Evolutionary conservation across 1,140 invertebrate species (phyloP).

Genomic region (Temnothorax curvispinosus): DNA sequence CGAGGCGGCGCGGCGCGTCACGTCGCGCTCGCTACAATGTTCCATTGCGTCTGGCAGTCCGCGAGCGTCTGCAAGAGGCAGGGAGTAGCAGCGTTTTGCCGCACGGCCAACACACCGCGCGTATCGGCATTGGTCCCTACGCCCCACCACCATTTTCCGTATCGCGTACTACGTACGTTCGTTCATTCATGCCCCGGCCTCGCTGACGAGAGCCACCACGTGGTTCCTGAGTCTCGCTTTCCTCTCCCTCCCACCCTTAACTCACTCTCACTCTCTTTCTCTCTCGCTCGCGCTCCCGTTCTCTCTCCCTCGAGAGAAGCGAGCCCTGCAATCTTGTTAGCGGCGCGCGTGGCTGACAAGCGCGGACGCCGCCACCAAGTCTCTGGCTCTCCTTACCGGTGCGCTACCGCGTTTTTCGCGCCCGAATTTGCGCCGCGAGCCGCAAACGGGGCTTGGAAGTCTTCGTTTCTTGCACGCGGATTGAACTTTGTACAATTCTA

Average conservation of each 20-base stretch:
- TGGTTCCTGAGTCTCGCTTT: slow-evolving; percentile 73
- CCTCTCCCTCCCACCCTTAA: slow-evolving; percentile 63
- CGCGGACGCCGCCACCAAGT: slow-evolving; percentile 59
- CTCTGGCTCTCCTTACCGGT: neutral
- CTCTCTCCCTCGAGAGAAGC: slow-evolving; percentile 42
- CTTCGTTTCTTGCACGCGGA: neutral
- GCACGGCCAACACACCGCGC: slow-evolving; percentile 70
- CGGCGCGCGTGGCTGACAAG: slow-evolving; percentile 53
- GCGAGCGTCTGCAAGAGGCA: slow-evolving; percentile 70
- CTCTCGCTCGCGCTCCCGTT: slow-evolving; percentile 38
- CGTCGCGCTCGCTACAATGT: slow-evolving; percentile 46
- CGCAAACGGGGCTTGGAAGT: too few species aligned
- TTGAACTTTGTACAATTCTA: neutral
- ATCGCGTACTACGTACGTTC: slow-evolving; percentile 76
- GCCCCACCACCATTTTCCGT: slow-evolving; percentile 76
- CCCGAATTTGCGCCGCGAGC: neutral
- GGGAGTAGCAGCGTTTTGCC: slow-evolving; percentile 71
- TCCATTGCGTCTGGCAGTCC: slow-evolving; percentile 70
- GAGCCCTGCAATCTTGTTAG: slow-evolving; percentile 67
- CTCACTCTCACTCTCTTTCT: neutral
- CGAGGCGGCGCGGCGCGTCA: neutral
- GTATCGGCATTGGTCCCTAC: slow-evolving; percentile 71
- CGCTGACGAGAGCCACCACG: slow-evolving; percentile 76
- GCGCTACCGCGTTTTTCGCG: slow-evolving; percentile 21
- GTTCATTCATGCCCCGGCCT: slow-evolving; percentile 77